A percentile compares a stretch with the other conserved stretches of the same genome.
phyloP scores from a whole-genome alignment of 2,888 invertebrate genomes.

The Catocala sponsa region DNA sequence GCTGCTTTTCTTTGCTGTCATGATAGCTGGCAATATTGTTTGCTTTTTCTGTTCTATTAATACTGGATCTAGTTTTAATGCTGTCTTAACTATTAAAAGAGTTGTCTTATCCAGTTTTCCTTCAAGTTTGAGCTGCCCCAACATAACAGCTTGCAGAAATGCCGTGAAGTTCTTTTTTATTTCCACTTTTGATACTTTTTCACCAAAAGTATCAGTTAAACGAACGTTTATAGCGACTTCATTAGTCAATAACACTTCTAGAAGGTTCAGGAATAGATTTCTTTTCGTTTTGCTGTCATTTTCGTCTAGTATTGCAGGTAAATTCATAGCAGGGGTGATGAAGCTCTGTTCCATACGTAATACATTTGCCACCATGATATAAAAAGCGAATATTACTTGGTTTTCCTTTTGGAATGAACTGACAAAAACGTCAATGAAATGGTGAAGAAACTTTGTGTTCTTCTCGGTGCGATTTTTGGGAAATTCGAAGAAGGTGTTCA shows the following conservation, averaged over 20 bases:
- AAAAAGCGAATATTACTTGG: slow-evolving; percentile 79
- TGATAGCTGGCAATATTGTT: slow-evolving; percentile 73
- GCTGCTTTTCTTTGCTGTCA: slow-evolving; percentile 72
- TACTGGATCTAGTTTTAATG: slow-evolving; percentile 77
- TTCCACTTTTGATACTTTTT: slow-evolving; percentile 74
- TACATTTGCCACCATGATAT: slow-evolving; percentile 71
- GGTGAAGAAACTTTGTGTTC: slow-evolving; percentile 66
- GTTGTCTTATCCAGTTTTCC: slow-evolving; percentile 74
- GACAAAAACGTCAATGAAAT: slow-evolving; percentile 77
- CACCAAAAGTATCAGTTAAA: slow-evolving; percentile 75
- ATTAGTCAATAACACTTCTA: slow-evolving; percentile 67
- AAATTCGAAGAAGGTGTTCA: slow-evolving; percentile 76
- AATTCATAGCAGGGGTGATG: slow-evolving; percentile 69
- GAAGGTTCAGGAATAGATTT: slow-evolving; percentile 73
- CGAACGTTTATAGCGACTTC: slow-evolving; percentile 78
- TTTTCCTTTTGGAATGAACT: slow-evolving; percentile 73
- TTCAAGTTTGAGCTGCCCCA: slow-evolving; percentile 74
- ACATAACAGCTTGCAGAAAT: slow-evolving; percentile 76
- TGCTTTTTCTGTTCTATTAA: slow-evolving; percentile 73
- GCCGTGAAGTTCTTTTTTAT: slow-evolving; percentile 75
- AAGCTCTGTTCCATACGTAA: slow-evolving; percentile 76
- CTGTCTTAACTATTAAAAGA: slow-evolving; percentile 72
- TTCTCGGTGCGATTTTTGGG: slow-evolving; percentile 65
- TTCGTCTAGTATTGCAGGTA: slow-evolving; percentile 67
- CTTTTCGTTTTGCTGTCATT: slow-evolving; percentile 73